Evolutionary conservation across 2,888 invertebrate genomes (phyloP), one percentile per base, ranked within the genome.

Genomic region (Acrobeloides nanus): DNA sequence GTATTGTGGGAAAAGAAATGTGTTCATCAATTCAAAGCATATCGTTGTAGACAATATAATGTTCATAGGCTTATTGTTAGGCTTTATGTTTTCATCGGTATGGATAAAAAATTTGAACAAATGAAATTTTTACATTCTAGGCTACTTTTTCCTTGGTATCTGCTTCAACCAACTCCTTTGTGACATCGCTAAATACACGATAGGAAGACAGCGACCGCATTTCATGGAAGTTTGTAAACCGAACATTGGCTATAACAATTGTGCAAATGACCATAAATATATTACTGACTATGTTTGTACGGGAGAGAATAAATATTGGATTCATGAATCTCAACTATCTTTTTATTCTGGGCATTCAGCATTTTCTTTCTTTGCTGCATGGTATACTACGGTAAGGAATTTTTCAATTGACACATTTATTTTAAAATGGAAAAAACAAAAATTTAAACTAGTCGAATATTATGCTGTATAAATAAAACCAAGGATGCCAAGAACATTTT

Each of bases 171-270:
- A 72, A 44, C 48, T 68, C 38, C n/a, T 29, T n/a, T 29, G 29
- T 29, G 8, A 8, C n/a, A 45, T 45, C 17, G 87, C 86, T 57
- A 93, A 95, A 77, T 92, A 89, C 75, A 83, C 85, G 8, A 84
- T 93, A 57, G 95, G 95, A 31, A 82, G 92, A 46, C 78, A 93
- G 60, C 80, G 95, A 61, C 95, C 95, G 25, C 92, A 97, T 77
- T 97, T 95, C 79, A 82, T 89, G 73, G 82, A 81, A 61, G 84
- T 92, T 0, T 97, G 95, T 73, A 77, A 81, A 46, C 93, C 93
- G 26, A 48, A 54, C 37, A 42, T 53, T 4, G 66, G 70, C 12
- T 65, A 62, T 40, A 17, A 38, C 3, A 52, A 44, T 32, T 61
- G 61, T 27, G 26, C 44, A 8, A 10, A 21, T n/a, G 44, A 55